A percentile compares a stretch with the other conserved stretches of the same genome.
These are phyloP conservation scores for Entosphenus tridentatus DNA, from an alignment of 2,113 vertebrate genomes.

Conservation along the genomic window DNA sequence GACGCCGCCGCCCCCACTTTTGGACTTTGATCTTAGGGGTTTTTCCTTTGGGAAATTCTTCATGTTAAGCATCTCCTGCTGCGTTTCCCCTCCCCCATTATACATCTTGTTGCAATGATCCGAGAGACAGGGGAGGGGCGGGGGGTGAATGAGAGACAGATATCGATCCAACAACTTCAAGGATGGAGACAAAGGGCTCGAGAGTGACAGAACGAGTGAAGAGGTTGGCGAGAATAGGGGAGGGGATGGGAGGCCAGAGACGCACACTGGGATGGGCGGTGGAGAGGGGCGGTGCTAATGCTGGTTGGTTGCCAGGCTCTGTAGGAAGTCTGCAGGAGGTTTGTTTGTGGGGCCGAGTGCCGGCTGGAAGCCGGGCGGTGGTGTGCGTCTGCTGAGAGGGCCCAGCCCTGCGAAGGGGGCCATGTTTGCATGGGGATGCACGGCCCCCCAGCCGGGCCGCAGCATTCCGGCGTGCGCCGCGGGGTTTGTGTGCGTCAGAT, in stretches of 20 bases:
- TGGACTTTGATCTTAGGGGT: too few species aligned
- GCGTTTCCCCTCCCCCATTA: too few species aligned
- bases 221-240: conserved; percentile 2
- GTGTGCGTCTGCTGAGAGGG: conserved; percentile 11
- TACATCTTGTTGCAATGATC: too few species aligned
- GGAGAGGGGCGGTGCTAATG: background rate
- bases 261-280: background rate
- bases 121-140: too few species aligned
- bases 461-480: conserved; percentile 38
- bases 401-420: conserved; percentile 56
- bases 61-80: too few species aligned
- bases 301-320: conserved; percentile 28
- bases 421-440: conserved; percentile 56
- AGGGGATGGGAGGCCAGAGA: background rate
- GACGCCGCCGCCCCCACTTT: too few species aligned
- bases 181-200: background rate
- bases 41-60: too few species aligned
- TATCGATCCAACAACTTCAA: background rate
- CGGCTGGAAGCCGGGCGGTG: conserved; percentile 90
- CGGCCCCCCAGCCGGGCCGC: conserved; percentile 78
- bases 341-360: conserved; percentile 95
- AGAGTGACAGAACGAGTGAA: background rate
- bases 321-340: conserved; percentile 94
- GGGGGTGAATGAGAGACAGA: too few species aligned
- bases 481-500: conserved; percentile 72